Percentiles rank a stretch among this genome's conserved stretches.
phyloP scores from a whole-genome alignment of 2,888 invertebrate species.

The Acrobeloides nanus region DNA sequence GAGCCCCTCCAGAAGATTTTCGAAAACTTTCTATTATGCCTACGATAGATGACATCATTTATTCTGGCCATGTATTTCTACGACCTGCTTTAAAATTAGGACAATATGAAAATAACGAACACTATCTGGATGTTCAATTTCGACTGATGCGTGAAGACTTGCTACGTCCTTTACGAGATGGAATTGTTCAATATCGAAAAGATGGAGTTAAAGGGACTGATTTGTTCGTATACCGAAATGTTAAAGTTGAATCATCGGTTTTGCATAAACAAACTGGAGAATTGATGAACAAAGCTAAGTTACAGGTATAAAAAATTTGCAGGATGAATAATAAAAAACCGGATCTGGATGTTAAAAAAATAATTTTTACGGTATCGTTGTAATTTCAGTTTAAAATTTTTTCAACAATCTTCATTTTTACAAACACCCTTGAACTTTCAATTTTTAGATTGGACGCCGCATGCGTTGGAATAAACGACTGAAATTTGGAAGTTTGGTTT shows the following conservation, averaged over 20 bases:
- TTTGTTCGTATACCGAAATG: slow-evolving; percentile 19
- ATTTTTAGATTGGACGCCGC: slow-evolving; percentile 4
- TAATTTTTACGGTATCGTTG: too few relatives aligned
- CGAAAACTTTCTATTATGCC: slow-evolving; percentile 54
- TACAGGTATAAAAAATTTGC: slow-evolving; percentile 4
- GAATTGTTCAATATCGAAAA: slow-evolving; percentile 56
- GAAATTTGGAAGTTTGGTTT: slow-evolving; percentile 68
- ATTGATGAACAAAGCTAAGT: slow-evolving; percentile 17
- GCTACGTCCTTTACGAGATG: slow-evolving; percentile 67
- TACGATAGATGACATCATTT: slow-evolving; percentile 50
- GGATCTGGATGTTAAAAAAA: too few relatives aligned
- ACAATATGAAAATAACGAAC: slow-evolving; percentile 59
- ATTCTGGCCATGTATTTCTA: slow-evolving; percentile 9
- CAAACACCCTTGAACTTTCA: too few relatives aligned
- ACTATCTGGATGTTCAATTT: slow-evolving; percentile 75
- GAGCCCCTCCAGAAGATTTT: slow-evolving; percentile 57
- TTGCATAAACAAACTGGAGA: slow-evolving; percentile 25
- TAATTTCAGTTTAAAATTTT: too few relatives aligned
- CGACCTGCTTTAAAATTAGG: slow-evolving; percentile 2
- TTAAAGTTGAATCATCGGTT: slow-evolving; percentile 21
- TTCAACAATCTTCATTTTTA: too few relatives aligned
- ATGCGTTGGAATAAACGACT: slow-evolving; percentile 59
- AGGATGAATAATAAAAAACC: too few relatives aligned
- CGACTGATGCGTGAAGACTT: slow-evolving; percentile 73
- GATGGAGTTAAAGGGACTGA: slow-evolving; percentile 11